phyloP scores from a whole-genome alignment of 2,113 vertebrate species.

The Dasyprocta punctata region DNA sequence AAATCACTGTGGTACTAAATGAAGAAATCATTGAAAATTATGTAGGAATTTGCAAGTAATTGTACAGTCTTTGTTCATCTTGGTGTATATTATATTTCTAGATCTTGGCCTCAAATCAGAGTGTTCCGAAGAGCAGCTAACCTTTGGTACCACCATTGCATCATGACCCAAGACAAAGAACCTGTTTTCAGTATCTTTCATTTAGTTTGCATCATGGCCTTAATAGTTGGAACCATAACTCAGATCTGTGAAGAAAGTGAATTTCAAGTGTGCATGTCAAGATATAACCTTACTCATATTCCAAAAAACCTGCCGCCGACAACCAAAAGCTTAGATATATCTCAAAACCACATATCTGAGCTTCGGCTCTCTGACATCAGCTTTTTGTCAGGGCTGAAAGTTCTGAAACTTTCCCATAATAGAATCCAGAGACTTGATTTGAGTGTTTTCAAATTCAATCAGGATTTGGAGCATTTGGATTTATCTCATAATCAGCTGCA shows the following conservation, averaged over 20 bases:
- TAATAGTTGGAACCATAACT: constrained; percentile 49
- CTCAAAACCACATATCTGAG: constrained; percentile 88
- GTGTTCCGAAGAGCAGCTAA: constrained; percentile 36
- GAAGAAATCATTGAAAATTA: not conserved
- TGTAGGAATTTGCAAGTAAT: not conserved
- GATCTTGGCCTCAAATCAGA: constrained; percentile 40
- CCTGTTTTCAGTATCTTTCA: not conserved
- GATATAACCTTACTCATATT: constrained; percentile 70
- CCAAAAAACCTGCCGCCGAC: constrained; percentile 76
- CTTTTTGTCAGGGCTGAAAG: constrained; percentile 79
- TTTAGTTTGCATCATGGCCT: constrained; percentile 26
- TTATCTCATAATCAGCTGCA: constrained; percentile 91
- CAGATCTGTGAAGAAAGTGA: constrained; percentile 67
- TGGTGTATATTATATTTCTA: constrained; percentile 52
- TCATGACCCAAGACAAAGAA: constrained; percentile 58
- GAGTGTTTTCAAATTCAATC: constrained; percentile 86
- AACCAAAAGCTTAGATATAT: constrained; percentile 87
- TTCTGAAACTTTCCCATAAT: constrained; percentile 91
- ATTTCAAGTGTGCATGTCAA: constrained; percentile 80
- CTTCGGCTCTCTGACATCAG: constrained; percentile 85
- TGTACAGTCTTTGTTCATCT: not conserved
- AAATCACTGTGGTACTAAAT: not conserved
- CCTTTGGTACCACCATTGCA: not conserved
- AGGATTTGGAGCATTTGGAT: constrained; percentile 88
- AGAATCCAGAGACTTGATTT: constrained; percentile 82